A percentile compares a stretch with the other conserved stretches of the same genome.
Conservation (phyloP, 2,888 invertebrate species). For the Athripsodes cinereus region DNA sequence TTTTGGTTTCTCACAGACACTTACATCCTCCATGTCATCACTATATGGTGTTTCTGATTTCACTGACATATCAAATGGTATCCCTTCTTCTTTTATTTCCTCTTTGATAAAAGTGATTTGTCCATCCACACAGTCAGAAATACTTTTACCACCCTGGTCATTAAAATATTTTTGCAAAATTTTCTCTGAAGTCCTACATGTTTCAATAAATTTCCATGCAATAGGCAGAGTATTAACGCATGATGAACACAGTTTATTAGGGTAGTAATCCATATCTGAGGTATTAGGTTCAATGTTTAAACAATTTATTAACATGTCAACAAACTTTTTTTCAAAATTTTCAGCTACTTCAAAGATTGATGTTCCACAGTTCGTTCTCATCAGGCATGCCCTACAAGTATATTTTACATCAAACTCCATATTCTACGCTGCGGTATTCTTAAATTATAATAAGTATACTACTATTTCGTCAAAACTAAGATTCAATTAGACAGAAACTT, state of each 20-base stretch:
- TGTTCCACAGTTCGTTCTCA: background rate
- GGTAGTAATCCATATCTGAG: conserved; percentile 3
- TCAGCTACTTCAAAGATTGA: conserved; percentile 12
- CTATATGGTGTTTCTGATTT: conserved; percentile 4
- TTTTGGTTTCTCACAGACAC: background rate
- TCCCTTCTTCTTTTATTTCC: conserved; percentile 14
- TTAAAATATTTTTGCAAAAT: conserved; percentile 9
- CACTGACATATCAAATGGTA: background rate
- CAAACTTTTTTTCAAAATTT: conserved; percentile 5
- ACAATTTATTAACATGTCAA: conserved; percentile 13
- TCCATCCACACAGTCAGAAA: background rate
- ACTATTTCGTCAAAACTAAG: too few relatives aligned
- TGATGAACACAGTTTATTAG: conserved; percentile 10
- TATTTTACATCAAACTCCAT: conserved; percentile 1
- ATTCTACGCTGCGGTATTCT: too few relatives aligned
- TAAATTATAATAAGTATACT: too few relatives aligned
- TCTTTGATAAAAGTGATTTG: background rate
- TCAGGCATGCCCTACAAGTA: conserved; percentile 14
- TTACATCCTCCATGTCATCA: background rate
- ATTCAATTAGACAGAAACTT: too few relatives aligned
- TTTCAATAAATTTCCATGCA: conserved; percentile 17
- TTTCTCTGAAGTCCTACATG: conserved; percentile 12
- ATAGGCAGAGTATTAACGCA: conserved; percentile 8
- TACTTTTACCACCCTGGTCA: too few relatives aligned
- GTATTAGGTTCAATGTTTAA: background rate